Evolutionary conservation across 2,797 vertebrate genomes (phyloP).

Genomic region (Phylloscopus collybita): DNA sequence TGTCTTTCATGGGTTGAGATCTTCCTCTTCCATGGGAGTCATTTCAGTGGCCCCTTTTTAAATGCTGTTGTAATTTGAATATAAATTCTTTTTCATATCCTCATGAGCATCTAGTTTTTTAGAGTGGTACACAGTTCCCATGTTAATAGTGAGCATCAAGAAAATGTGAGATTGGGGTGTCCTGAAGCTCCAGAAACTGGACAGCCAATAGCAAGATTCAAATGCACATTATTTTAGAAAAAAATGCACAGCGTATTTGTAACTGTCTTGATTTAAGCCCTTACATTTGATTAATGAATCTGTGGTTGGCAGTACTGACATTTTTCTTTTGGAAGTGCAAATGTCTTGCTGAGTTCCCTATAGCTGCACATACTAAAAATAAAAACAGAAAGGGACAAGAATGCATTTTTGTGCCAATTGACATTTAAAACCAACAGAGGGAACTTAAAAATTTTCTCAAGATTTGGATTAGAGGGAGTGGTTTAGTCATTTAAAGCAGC

Average conservation of each 20-base stretch:
- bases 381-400: not conserved
- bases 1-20: not conserved
- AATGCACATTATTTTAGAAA: not conserved
- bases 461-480: not conserved
- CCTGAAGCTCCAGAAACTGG: not conserved
- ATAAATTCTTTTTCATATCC: not conserved
- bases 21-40: not conserved
- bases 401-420: not conserved
- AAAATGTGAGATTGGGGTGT: not conserved
- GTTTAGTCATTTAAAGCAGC: not conserved
- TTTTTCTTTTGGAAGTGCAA: not conserved
- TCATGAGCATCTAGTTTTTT: not conserved
- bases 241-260: not conserved
- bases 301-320: not conserved
- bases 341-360: not conserved
- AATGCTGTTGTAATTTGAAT: not conserved
- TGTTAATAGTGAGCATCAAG: not conserved
- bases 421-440: not conserved
- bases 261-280: not conserved
- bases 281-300: not conserved
- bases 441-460: not conserved
- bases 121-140: not conserved
- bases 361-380: slow-evolving; percentile 13
- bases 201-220: not conserved
- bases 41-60: not conserved